phyloP scores from a whole-genome alignment of 2,797 vertebrate species.

The Sebastes vulpes region DNA sequence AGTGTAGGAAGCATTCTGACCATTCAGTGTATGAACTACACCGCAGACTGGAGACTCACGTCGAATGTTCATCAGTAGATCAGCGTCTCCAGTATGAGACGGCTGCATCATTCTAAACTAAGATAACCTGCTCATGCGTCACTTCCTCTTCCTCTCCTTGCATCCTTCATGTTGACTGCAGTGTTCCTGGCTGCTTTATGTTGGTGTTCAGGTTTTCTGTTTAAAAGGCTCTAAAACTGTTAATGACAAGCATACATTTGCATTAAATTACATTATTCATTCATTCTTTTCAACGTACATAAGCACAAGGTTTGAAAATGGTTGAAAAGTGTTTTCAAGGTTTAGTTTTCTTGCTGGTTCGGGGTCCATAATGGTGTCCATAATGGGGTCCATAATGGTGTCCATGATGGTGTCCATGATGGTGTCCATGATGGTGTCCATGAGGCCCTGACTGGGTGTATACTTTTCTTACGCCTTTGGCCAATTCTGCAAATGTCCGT shows the following conservation, averaged over 20 bases:
- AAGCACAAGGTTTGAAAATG: background rate
- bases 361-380: too few species aligned
- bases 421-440: too few species aligned
- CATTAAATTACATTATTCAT: background rate
- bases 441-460: too few species aligned
- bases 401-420: too few species aligned
- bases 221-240: background rate
- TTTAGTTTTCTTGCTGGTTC: background rate
- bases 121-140: background rate
- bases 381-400: too few species aligned
- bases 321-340: background rate
- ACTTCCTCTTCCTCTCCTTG: too few species aligned
- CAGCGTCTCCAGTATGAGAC: too few species aligned
- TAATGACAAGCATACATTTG: background rate
- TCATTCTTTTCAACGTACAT: background rate
- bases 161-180: too few species aligned
- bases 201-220: background rate
- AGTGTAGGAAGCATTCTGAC: too few species aligned
- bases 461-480: background rate
- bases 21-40: background rate
- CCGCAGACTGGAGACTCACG: background rate
- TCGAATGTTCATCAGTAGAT: background rate
- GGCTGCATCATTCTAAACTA: background rate
- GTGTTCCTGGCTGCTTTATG: background rate
- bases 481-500: background rate